A percentile compares a stretch with the other conserved stretches of the same genome.
Conservation (phyloP, 92 coral and sea anemone species). For the Zoanthus solanderi region DNA sequence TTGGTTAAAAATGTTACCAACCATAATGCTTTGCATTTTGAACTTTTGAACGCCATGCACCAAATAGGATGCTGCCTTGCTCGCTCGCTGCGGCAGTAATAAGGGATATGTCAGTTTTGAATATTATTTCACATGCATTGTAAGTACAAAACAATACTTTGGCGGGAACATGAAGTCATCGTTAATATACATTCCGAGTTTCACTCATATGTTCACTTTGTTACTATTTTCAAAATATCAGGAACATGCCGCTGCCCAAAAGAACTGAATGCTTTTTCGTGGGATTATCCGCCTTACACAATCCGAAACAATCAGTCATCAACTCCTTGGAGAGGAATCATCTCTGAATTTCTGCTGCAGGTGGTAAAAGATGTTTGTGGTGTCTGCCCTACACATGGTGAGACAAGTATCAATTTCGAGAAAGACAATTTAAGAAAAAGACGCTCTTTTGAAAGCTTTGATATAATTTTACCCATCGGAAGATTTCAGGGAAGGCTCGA, state of each 20-base stretch:
- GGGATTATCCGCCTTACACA: slow-evolving; percentile 63
- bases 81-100: too few relatives aligned
- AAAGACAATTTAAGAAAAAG: neutral
- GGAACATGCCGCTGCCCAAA: slow-evolving; percentile 82
- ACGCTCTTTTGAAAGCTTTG: neutral
- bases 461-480: slow-evolving; percentile 13
- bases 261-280: slow-evolving; percentile 65
- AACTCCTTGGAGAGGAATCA: slow-evolving; percentile 49
- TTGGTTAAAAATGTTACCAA: too few relatives aligned
- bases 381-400: slow-evolving; percentile 50
- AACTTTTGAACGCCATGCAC: too few relatives aligned
- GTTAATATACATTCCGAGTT: too few relatives aligned
- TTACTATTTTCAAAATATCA: neutral
- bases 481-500: neutral
- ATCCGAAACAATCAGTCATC: slow-evolving; percentile 25
- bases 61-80: too few relatives aligned
- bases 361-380: slow-evolving; percentile 59
- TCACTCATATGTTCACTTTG: too few relatives aligned
- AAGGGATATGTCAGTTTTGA: too few relatives aligned
- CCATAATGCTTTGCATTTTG: too few relatives aligned
- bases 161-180: too few relatives aligned
- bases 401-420: slow-evolving; percentile 27
- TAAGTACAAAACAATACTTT: too few relatives aligned
- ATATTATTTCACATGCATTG: too few relatives aligned
- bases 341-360: slow-evolving; percentile 51